Percentiles rank a stretch among this genome's conserved stretches.
phyloP scores from a whole-genome alignment of 2,888 invertebrate species.

The Strigamia transsilvanica region DNA sequence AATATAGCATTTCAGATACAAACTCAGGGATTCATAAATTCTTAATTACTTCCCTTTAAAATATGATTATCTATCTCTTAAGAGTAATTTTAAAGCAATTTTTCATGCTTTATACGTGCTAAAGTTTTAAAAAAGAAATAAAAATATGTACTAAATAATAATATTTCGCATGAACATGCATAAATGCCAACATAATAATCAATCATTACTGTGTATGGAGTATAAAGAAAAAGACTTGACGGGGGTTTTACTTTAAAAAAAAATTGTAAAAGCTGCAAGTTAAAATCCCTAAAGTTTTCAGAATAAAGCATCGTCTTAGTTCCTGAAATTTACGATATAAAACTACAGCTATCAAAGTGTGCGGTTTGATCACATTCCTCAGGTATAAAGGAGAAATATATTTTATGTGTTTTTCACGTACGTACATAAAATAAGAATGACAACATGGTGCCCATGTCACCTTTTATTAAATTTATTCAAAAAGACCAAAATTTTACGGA shows the following conservation, averaged over 20 bases:
- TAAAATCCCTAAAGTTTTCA: slow-evolving; percentile 9
- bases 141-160: slow-evolving; percentile 24
- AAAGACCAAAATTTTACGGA: slow-evolving; percentile 29
- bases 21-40: neutral
- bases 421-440: slow-evolving; percentile 44
- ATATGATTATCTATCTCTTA: slow-evolving; percentile 9
- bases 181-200: slow-evolving; percentile 47
- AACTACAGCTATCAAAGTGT: slow-evolving; percentile 19
- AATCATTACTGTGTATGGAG: slow-evolving; percentile 1
- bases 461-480: slow-evolving; percentile 53
- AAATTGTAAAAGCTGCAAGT: neutral
- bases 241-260: neutral
- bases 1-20: neutral
- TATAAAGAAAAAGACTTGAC: slow-evolving; percentile 15
- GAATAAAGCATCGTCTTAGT: neutral
- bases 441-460: slow-evolving; percentile 49
- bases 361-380: slow-evolving; percentile 42
- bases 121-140: neutral
- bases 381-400: slow-evolving; percentile 18
- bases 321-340: slow-evolving; percentile 25
- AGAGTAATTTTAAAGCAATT: slow-evolving; percentile 20
- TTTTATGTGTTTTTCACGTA: slow-evolving; percentile 26
- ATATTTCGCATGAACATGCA: slow-evolving; percentile 35
- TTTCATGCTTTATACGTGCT: slow-evolving; percentile 14
- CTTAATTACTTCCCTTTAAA: neutral